These are phyloP conservation scores for Sebastes hubbsi DNA, from an alignment of 2,797 vertebrate species.

Conservation along the genomic window DNA sequence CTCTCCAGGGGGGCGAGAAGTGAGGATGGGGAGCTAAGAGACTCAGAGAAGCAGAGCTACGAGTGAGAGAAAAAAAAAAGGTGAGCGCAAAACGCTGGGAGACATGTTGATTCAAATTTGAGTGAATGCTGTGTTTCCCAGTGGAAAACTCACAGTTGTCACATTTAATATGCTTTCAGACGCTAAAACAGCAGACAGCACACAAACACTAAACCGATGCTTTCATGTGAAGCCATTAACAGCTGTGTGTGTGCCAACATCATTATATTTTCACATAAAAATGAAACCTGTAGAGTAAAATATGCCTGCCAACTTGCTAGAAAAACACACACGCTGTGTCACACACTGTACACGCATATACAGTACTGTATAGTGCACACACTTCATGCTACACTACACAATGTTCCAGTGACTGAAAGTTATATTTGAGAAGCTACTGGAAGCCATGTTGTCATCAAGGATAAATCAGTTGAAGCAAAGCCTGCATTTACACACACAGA, in stretches of 20 bases:
- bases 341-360: neutral
- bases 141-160: conserved; percentile 17
- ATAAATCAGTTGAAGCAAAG: conserved; percentile 48
- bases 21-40: neutral
- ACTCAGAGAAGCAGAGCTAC: neutral
- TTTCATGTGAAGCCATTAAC: neutral
- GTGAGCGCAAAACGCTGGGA: neutral
- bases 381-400: conserved; percentile 49
- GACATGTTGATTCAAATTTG: conserved; percentile 22
- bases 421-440: conserved; percentile 48
- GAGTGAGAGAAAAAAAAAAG: neutral
- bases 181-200: neutral
- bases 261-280: neutral
- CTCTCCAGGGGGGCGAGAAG: neutral
- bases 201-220: neutral
- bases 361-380: neutral
- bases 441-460: conserved; percentile 50
- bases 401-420: conserved; percentile 37
- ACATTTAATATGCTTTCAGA: conserved; percentile 5
- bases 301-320: neutral
- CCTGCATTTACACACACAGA: neutral
- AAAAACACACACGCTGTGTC: neutral
- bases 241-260: neutral
- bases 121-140: conserved; percentile 17
- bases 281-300: neutral